These are phyloP conservation scores for Austrolebias charrua DNA, from an alignment of 2,797 vertebrate genomes.

Conservation along the genomic window DNA sequence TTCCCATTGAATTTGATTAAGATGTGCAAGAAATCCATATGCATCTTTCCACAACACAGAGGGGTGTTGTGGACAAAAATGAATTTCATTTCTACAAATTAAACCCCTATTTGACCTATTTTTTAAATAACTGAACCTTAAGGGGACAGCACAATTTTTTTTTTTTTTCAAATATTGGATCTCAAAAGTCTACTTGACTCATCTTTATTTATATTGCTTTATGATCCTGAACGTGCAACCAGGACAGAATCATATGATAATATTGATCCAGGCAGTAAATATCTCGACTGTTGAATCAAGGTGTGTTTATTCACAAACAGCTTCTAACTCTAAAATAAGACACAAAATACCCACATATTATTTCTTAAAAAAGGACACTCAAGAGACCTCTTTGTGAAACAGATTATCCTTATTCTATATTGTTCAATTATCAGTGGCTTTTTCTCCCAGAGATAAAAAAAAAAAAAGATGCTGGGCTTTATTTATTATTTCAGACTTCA, in stretches of 20 bases:
- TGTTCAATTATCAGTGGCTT: not conserved
- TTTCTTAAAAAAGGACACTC: no score
- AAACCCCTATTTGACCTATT: conserved; percentile 28
- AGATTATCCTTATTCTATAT: not conserved
- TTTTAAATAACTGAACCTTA: conserved; percentile 34
- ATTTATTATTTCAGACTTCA: not conserved
- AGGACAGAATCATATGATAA: conserved; percentile 43
- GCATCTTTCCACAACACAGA: no score
- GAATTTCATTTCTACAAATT: no score
- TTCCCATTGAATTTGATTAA: no score
- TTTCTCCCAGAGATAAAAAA: not conserved
- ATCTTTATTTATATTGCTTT: conserved; percentile 44
- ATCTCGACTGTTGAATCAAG: conserved; percentile 30
- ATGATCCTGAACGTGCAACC: conserved; percentile 41
- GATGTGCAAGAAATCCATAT: no score
- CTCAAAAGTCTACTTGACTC: conserved; percentile 47
- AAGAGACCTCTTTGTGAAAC: not conserved
- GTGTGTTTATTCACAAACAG: conserved; percentile 37
- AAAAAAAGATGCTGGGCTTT: not conserved
- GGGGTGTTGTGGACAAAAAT: no score
- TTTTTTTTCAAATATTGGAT: conserved; percentile 36
- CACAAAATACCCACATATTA: no score
- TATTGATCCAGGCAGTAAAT: conserved; percentile 60
- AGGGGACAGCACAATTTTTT: conserved; percentile 26
- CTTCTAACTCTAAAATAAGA: conserved; percentile 15